A percentile compares a stretch with the other conserved stretches of the same genome.
Evolutionary conservation across 2,797 vertebrate species (phyloP).

Genomic region (Sebastes hopkinsi): DNA sequence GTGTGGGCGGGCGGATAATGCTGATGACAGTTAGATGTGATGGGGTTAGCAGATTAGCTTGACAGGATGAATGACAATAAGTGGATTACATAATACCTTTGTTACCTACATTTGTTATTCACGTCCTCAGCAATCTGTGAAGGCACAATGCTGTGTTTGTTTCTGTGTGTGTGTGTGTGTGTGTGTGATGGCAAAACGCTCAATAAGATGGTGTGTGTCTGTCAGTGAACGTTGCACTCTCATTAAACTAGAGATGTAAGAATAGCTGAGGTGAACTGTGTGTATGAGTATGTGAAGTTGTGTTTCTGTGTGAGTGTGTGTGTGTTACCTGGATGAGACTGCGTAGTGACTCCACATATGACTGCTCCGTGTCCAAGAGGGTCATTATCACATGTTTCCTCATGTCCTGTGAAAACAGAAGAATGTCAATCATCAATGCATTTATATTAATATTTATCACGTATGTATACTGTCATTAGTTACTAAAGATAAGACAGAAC

Average conservation of each 20-base stretch:
- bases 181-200: background rate
- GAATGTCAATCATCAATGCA: background rate
- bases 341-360: conserved; percentile 96
- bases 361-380: conserved; percentile 95
- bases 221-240: background rate
- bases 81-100: conserved; percentile 64
- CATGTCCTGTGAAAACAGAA: conserved; percentile 89
- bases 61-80: conserved; percentile 65
- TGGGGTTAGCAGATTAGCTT: conserved; percentile 66
- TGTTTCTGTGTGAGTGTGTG: background rate
- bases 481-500: background rate
- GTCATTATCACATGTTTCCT: conserved; percentile 99
- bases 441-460: background rate
- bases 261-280: background rate
- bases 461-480: background rate
- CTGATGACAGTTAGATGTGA: conserved; percentile 64
- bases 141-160: background rate
- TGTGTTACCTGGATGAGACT: conserved; percentile 92
- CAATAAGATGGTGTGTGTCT: background rate
- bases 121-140: conserved; percentile 24
- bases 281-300: background rate
- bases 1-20: conserved; percentile 37
- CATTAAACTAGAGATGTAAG: background rate
- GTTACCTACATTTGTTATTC: conserved; percentile 54
- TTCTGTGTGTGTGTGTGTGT: background rate